phyloP scores from a whole-genome alignment of 2,797 vertebrate species.

The Setipinna tenuifilis region DNA sequence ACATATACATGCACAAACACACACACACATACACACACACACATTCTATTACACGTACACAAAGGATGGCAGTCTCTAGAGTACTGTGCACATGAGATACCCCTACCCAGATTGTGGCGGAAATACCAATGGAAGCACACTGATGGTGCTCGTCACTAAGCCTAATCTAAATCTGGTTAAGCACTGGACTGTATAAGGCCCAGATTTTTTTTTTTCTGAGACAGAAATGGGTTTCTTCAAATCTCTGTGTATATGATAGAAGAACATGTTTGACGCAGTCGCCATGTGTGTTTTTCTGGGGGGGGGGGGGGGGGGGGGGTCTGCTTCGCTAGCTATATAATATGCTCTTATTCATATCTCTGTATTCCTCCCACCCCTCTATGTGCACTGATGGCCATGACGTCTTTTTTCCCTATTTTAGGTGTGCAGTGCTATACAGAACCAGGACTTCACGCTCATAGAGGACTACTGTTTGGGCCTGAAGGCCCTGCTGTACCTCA shows the following conservation, averaged over 20 bases:
- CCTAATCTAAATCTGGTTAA: constrained; percentile 52
- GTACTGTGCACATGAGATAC: constrained; percentile 60
- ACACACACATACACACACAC: background rate
- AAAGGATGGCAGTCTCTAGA: constrained; percentile 51
- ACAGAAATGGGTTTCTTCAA: constrained; percentile 6
- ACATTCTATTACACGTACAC: background rate
- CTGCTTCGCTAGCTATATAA: background rate
- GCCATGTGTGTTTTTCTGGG: background rate
- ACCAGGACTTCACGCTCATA: constrained; percentile 76
- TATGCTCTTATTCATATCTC: background rate
- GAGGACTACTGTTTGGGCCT: constrained; percentile 84
- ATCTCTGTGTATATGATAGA: background rate
- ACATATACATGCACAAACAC: background rate
- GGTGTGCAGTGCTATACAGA: constrained; percentile 63
- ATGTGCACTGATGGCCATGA: constrained; percentile 22
- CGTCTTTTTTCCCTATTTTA: background rate
- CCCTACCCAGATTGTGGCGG: constrained; percentile 46
- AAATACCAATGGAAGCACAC: constrained; percentile 57
- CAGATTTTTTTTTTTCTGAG: background rate
- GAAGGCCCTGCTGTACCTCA: constrained; percentile 80
- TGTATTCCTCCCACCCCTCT: constrained; percentile 21
- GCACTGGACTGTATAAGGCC: constrained; percentile 37
- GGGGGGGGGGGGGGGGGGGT: no score
- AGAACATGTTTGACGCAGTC: background rate
- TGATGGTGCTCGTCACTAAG: constrained; percentile 46